phyloP scores from a whole-genome alignment of 2,797 vertebrate species.

The Mastacembelus armatus region DNA sequence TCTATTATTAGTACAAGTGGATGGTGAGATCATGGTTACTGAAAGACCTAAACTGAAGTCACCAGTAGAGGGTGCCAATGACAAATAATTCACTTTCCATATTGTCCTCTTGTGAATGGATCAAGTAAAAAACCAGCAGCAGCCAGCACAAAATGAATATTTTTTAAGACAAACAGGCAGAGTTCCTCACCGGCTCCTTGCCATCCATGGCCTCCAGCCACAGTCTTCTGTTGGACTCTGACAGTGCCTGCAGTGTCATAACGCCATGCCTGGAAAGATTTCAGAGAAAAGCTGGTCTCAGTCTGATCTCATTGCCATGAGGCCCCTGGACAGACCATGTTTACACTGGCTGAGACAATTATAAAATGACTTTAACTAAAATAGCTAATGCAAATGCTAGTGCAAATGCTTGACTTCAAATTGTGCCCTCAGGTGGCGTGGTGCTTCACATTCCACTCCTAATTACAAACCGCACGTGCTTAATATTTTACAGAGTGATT shows the following conservation, averaged over 20 bases:
- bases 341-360: slow-evolving; percentile 70
- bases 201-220: slow-evolving; percentile 99
- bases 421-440: slow-evolving; percentile 50
- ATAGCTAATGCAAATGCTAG: no score
- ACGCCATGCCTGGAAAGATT: slow-evolving; percentile 90
- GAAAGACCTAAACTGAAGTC: background rate
- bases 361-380: slow-evolving; percentile 75
- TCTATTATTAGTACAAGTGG: slow-evolving; percentile 39
- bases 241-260: slow-evolving; percentile 96
- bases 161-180: slow-evolving; percentile 45
- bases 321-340: slow-evolving; percentile 64
- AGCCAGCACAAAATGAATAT: slow-evolving; percentile 36
- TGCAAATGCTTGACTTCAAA: slow-evolving; percentile 68
- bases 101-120: slow-evolving; percentile 19
- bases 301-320: slow-evolving; percentile 67
- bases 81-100: slow-evolving; percentile 23
- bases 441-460: slow-evolving; percentile 60
- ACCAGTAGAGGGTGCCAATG: slow-evolving; percentile 66
- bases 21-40: slow-evolving; percentile 47
- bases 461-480: slow-evolving; percentile 58
- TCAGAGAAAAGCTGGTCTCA: slow-evolving; percentile 73
- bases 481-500: slow-evolving; percentile 52
- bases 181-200: slow-evolving; percentile 94
- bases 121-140: slow-evolving; percentile 30
- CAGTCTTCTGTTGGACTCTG: slow-evolving; percentile 94